These are phyloP conservation scores for Serrognathus titanus DNA, from an alignment of 2,888 invertebrate genomes.

Conservation along the genomic window DNA sequence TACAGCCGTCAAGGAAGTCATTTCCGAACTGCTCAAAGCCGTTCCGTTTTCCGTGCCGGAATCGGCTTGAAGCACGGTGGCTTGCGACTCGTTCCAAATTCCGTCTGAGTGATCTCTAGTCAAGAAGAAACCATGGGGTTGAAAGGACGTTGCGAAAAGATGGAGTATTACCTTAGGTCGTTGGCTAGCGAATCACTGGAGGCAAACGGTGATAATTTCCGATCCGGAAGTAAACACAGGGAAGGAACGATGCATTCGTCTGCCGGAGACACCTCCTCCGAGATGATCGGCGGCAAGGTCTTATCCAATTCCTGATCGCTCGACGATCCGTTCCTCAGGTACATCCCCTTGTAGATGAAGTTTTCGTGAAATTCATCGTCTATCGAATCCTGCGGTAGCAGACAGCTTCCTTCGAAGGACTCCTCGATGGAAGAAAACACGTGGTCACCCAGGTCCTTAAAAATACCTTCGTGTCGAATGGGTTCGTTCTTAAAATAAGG, in stretches of 20 bases:
- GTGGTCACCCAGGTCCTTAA: slow-evolving; percentile 43
- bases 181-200: slow-evolving; percentile 82
- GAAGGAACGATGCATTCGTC: slow-evolving; percentile 53
- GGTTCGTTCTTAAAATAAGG: slow-evolving; percentile 56
- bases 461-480: slow-evolving; percentile 59
- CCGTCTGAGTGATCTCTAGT: slow-evolving; percentile 79
- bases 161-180: slow-evolving; percentile 53
- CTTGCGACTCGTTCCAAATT: slow-evolving; percentile 87
- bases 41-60: slow-evolving; percentile 65
- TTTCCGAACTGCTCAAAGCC: slow-evolving; percentile 53
- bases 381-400: slow-evolving; percentile 48
- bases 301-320: slow-evolving; percentile 41
- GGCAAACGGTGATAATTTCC: slow-evolving; percentile 68
- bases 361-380: slow-evolving; percentile 80
- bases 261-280: slow-evolving; percentile 44
- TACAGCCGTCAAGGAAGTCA: slow-evolving; percentile 43
- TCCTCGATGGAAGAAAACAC: slow-evolving; percentile 41
- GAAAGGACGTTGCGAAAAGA: no score
- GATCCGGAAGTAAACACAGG: slow-evolving; percentile 47
- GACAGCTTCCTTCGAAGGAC: slow-evolving; percentile 34
- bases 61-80: slow-evolving; percentile 75
- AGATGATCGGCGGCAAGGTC: slow-evolving; percentile 23
- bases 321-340: slow-evolving; percentile 60
- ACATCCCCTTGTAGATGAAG: slow-evolving; percentile 71
- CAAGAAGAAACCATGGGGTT: slow-evolving; percentile 1